These are phyloP conservation scores for Melieria crassipennis DNA, from an alignment of 2,888 invertebrate genomes.

Conservation along the genomic window DNA sequence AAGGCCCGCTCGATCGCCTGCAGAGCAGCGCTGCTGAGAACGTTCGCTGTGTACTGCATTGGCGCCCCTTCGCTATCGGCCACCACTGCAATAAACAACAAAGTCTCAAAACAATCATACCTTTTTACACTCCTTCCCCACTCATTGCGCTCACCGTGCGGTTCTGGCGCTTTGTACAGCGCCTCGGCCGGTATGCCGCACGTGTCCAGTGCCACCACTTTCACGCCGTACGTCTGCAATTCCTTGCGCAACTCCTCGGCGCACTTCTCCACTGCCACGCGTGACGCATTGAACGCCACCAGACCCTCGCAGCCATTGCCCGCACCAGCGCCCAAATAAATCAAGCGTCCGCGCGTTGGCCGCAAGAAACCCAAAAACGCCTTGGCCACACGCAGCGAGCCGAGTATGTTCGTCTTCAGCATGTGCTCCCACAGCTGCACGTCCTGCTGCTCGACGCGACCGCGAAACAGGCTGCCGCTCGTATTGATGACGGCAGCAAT, in stretches of 20 bases:
- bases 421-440: conserved; percentile 73
- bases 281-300: conserved; percentile 71
- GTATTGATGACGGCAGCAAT: conserved; percentile 83
- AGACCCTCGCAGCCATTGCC: conserved; percentile 65
- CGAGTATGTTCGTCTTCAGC: conserved; percentile 77
- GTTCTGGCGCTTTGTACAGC: conserved; percentile 74
- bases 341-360: conserved; percentile 72
- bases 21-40: conserved; percentile 71
- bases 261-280: conserved; percentile 84
- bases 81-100: conserved; percentile 46
- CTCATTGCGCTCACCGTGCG: conserved; percentile 57
- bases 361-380: conserved; percentile 80
- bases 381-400: conserved; percentile 77
- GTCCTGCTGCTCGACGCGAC: conserved; percentile 75
- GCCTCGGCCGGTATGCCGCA: conserved; percentile 74
- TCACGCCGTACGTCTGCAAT: conserved; percentile 75
- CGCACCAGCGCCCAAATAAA: conserved; percentile 70
- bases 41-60: conserved; percentile 73
- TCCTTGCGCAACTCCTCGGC: conserved; percentile 78
- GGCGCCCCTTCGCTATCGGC: conserved; percentile 70
- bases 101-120: not conserved
- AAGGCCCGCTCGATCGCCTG: conserved; percentile 73
- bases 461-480: conserved; percentile 79
- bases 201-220: conserved; percentile 80
- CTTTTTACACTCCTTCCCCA: conserved; percentile 13